Evolutionary conservation across 2,888 invertebrate genomes (phyloP).

Genomic region (Synergus laeviventris): DNA sequence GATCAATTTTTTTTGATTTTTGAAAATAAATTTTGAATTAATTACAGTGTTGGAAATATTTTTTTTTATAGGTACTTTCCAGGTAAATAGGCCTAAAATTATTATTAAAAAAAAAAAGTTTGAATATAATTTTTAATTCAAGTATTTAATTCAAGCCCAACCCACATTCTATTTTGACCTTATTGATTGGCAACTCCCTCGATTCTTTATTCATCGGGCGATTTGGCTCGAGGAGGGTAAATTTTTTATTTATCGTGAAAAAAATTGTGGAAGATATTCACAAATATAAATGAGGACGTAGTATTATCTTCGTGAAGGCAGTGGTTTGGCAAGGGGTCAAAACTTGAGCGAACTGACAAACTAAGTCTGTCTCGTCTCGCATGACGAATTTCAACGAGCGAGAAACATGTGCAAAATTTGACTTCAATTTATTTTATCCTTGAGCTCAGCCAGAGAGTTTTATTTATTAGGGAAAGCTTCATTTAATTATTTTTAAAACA

Average conservation of each 20-base stretch:
- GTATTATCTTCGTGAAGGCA: not conserved
- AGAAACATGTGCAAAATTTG: not conserved
- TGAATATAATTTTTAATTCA: too few relatives aligned
- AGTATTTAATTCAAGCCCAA: too few relatives aligned
- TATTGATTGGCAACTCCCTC: conserved; percentile 1
- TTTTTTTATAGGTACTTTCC: too few relatives aligned
- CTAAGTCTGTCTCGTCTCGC: not conserved
- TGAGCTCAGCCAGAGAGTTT: too few relatives aligned
- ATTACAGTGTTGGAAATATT: too few relatives aligned
- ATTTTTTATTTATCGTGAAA: not conserved
- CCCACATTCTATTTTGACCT: not conserved
- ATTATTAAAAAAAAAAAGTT: too few relatives aligned
- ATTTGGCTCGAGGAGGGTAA: not conserved
- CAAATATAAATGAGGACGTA: not conserved
- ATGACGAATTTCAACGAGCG: not conserved
- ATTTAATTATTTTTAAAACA: too few relatives aligned
- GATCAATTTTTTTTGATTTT: too few relatives aligned
- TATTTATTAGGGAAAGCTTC: too few relatives aligned
- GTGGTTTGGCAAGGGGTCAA: conserved; percentile 5
- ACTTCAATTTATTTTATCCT: not conserved
- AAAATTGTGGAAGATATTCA: not conserved
- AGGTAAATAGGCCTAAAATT: too few relatives aligned
- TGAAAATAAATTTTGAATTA: too few relatives aligned
- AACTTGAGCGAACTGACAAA: not conserved
- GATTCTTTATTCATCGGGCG: not conserved